Base-by-base conservation (phyloP, 1,140 invertebrate species). In the Drosophila ohnishii region DNA sequence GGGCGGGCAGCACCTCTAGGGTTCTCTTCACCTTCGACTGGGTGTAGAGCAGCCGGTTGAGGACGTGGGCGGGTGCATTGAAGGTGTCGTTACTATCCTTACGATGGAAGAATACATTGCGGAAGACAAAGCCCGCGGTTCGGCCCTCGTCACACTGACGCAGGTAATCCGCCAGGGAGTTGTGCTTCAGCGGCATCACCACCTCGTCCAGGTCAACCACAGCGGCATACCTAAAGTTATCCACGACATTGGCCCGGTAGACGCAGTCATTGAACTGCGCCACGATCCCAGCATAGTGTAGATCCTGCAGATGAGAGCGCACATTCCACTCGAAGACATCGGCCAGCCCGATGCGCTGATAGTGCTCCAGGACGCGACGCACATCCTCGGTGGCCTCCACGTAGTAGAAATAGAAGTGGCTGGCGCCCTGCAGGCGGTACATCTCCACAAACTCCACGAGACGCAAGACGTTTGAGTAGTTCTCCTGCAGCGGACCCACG, bases 371-470 rank as follows among this genome's bases (percentile, higher is more conserved):
- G 9, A 94, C 90, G 11, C 84, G 79, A 8, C 74, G 74, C 13
- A 95, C 94, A 19, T 93, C 92, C 5, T 77, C 55, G 7, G 92
- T 93, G 19, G 94, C 92, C 11, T 94, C 93, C 79, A 94, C 91
- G 60, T 95, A 94, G 89, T 95, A 96, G 70, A 96, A 93, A 3
- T 94, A 93, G 74, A 96, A 95, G 64, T 94, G 93, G 2, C 92
- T 88, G 3, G 94, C 94, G 0, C 95, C 95, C 67, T 95, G 92
- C 39, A 95, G 72, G 0, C 92, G 88, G 83, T 95, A 95, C 62
- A 95, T 92, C 87, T 95, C 95, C 32, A 96, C 91, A 86, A 95
- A 95, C 88, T 95, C 94, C 8, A 95, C 92, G 45, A 96, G 90
- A 32, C 94, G n/a, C n/a, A n/a, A n/a, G n/a, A n/a, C 84, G 44